Base-by-base conservation (phyloP, 2,888 invertebrate genomes). In the Adelphocoris suturalis region DNA sequence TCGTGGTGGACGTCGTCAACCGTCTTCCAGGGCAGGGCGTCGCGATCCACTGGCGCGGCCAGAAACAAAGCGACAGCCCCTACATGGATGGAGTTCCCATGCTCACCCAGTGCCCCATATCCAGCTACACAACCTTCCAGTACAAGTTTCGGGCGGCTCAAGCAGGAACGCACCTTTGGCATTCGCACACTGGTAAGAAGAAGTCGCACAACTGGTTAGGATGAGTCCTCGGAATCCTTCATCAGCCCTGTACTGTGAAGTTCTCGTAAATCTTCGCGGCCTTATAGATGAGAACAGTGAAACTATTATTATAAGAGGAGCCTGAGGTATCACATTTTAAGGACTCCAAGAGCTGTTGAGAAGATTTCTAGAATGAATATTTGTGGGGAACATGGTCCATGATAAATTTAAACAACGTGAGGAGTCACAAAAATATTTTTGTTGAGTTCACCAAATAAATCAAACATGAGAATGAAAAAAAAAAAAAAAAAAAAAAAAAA, bases 31-130 rank as follows among this genome's bases (percentile, higher is more conserved):
- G 93, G 0, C 93, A 94, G 90, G 93, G 93, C 12, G 93, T 94
- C n/a, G 93, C 94, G 19, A 93, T 95, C 27, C 95, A 95, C 92
- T 95, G 94, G 94, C 94, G 94, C 91, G 95, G 95, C 12, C 93
- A 94, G 91, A 92, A 92, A 57, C 93, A 93, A 92, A 92, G 91
- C 78, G 93, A 92, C 86, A 93, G 93, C 3, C 93, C 93, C 11
- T 93, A 93, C 92, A 94, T 94, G 94, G 94, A 94, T 91, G 94
- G 94, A 12, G 93, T 94, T 4, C 93, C 94, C 9, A 93, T 93
- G 92, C 92, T 94, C 7, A 93, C 94, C 0, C 94, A 94, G 92
- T 94, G 94, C 91, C 93, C 94, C 14, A 93, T 94, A 85, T 92
- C 92, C 2, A 93, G 93, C 14, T 92, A 93, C 90, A 93, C 93